Evolutionary conservation across 1,140 invertebrate species (phyloP).

Genomic region (Drosophila albomicans): DNA sequence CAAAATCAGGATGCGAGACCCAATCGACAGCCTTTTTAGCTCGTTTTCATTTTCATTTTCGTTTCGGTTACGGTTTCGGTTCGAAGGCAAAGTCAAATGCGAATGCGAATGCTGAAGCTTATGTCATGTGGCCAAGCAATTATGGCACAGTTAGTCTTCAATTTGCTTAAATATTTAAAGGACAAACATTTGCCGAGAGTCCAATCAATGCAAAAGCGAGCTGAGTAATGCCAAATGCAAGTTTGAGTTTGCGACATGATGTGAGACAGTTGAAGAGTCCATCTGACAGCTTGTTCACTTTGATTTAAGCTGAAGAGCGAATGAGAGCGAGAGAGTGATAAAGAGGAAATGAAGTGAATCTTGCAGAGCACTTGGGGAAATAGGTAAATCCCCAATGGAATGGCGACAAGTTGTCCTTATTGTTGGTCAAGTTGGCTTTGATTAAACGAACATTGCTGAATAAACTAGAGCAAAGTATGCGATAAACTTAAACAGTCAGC

Average conservation of each 20-base stretch:
- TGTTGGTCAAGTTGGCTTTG: slow-evolving; percentile 68
- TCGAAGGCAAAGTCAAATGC: neutral
- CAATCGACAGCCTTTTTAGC: slow-evolving; percentile 19
- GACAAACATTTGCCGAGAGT: slow-evolving; percentile 41
- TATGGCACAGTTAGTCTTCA: slow-evolving; percentile 16
- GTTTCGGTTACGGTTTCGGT: neutral
- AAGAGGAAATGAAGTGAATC: slow-evolving; percentile 38
- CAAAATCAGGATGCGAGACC: slow-evolving; percentile 27
- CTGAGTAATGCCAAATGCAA: slow-evolving; percentile 16
- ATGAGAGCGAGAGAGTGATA: too few relatives aligned
- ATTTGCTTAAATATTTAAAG: slow-evolving; percentile 66
- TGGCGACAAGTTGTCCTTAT: slow-evolving; percentile 51
- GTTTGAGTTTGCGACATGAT: neutral
- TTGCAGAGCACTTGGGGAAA: slow-evolving; percentile 41
- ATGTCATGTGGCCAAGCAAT: slow-evolving; percentile 39
- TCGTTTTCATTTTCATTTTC: too few relatives aligned
- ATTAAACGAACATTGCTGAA: slow-evolving; percentile 69
- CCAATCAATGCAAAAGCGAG: slow-evolving; percentile 62
- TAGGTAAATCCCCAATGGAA: slow-evolving; percentile 41
- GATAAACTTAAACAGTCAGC: slow-evolving; percentile 50
- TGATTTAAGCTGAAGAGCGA: slow-evolving; percentile 55
- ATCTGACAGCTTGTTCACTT: slow-evolving; percentile 51
- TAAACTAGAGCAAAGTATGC: slow-evolving; percentile 62
- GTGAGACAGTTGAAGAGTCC: slow-evolving; percentile 28
- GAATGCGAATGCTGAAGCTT: neutral